Conservation (phyloP, 1,140 invertebrate species). For the Ceratitis capitata region DNA sequence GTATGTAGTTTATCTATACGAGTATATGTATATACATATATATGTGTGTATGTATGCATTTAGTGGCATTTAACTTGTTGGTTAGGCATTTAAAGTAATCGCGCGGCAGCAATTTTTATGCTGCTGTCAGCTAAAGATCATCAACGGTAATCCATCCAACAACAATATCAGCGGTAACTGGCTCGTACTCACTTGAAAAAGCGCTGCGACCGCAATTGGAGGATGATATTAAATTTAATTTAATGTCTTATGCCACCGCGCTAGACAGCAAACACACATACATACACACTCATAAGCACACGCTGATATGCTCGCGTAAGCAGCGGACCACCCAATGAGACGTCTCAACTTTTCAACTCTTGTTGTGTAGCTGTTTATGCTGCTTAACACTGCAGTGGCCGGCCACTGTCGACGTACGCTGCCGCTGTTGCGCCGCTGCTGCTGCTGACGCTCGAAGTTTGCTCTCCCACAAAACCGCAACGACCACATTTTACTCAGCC, state of each 20-base stretch:
- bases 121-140: slow-evolving; percentile 39
- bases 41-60: no score
- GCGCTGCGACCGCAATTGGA: slow-evolving; percentile 10
- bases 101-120: slow-evolving; percentile 9
- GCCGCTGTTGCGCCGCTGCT: neutral
- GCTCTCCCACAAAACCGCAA: neutral
- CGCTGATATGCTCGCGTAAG: neutral
- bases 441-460: neutral
- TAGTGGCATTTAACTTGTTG: neutral
- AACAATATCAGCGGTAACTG: neutral
- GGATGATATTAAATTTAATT: slow-evolving; percentile 20
- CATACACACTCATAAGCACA: neutral
- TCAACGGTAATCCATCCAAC: slow-evolving; percentile 5
- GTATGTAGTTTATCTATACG: no score
- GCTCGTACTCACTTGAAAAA: neutral
- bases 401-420: neutral
- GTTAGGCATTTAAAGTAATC: neutral
- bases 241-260: slow-evolving; percentile 30
- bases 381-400: neutral
- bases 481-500: slow-evolving; percentile 20
- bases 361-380: slow-evolving; percentile 9
- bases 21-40: no score
- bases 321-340: slow-evolving; percentile 47
- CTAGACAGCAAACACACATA: neutral
- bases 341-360: slow-evolving; percentile 33